Evolutionary conservation across 2,113 vertebrate genomes (phyloP), one percentile per base, ranked within the genome.

Genomic region (Emydocephalus ijimae): DNA sequence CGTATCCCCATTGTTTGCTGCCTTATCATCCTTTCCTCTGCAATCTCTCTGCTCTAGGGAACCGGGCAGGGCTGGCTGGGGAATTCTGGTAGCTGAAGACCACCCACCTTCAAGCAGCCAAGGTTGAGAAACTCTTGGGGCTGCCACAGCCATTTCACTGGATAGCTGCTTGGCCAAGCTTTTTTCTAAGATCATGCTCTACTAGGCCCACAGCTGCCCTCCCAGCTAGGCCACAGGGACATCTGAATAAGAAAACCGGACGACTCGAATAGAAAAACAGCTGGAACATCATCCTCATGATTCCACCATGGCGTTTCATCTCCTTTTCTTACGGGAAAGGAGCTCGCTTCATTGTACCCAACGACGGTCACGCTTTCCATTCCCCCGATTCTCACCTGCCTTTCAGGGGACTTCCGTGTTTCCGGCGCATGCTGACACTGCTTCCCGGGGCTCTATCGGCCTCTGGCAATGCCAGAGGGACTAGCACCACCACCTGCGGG

Each of bases 401-500:
- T 90, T 94, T 95, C 0, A 95, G 90, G 18, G 94, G 34, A 0
- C 93, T 91, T 91, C 89, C 94, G 20, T 93, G 95, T 88, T 94
- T 97, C 91, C 89, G 91, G 89, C 57, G 97, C 94, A 97, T 96
- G 93, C 97, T 96, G 34, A 95, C 94, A 0, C 96, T 94, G 5
- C 94, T 97, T 3, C 95, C 95, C 39, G 34, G 14, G 0, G 69
- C 90, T 86, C 89, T 95, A 0, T 97, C 95, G 0, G 90, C 43
- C 85, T 97, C 95, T 0, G 97, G 97, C 89, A 99, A 97, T 92
- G 99, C 96, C 91, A 99, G 98, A 0, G 97, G 97, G 88, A 99
- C 97, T 92, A 99, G 96, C 91, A 99, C 98, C 0, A 98, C 97
- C 12, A 99, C 98, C 95, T 99, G 99, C 0, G 99, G 99, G 2